Evolutionary conservation across 2,797 vertebrate species (phyloP).

Genomic region (Betta splendens): DNA sequence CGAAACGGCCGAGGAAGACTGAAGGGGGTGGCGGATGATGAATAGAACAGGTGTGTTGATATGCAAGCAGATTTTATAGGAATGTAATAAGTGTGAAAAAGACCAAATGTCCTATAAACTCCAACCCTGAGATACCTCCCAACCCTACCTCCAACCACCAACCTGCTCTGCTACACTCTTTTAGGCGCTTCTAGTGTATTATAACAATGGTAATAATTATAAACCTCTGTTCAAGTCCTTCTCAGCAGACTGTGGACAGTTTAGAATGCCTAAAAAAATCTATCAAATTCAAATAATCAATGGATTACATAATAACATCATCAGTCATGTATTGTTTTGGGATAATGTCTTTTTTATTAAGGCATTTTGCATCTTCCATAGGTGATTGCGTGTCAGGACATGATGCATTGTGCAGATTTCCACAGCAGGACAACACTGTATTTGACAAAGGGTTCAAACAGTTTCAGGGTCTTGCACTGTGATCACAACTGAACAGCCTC

Average conservation of each 20-base stretch:
- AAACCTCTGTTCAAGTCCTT: conserved; percentile 42
- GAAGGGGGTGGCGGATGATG: conserved; percentile 61
- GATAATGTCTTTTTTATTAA: conserved; percentile 16
- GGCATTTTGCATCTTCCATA: conserved; percentile 42
- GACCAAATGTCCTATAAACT: conserved; percentile 79
- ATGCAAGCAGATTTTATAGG: conserved; percentile 74
- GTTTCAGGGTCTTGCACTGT: conserved; percentile 74
- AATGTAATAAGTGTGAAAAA: conserved; percentile 60
- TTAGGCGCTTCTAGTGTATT: conserved; percentile 58
- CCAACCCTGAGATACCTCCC: conserved; percentile 75
- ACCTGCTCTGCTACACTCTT: conserved; percentile 71
- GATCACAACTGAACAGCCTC: conserved; percentile 74
- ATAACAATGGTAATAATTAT: conserved; percentile 26
- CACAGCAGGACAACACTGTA: conserved; percentile 62
- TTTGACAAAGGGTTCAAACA: conserved; percentile 43
- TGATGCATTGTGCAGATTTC: conserved; percentile 38
- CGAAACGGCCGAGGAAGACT: conserved; percentile 95
- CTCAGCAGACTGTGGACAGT: conserved; percentile 34
- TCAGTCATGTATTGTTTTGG: background rate
- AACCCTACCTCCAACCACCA: conserved; percentile 75
- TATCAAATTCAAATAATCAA: background rate
- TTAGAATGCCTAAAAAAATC: conserved; percentile 31
- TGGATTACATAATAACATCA: background rate
- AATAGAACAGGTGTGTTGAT: conserved; percentile 69
- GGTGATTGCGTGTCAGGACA: conserved; percentile 28